Evolutionary conservation across 2,888 invertebrate genomes (phyloP).

Genomic region (Frankliniella intonsa): DNA sequence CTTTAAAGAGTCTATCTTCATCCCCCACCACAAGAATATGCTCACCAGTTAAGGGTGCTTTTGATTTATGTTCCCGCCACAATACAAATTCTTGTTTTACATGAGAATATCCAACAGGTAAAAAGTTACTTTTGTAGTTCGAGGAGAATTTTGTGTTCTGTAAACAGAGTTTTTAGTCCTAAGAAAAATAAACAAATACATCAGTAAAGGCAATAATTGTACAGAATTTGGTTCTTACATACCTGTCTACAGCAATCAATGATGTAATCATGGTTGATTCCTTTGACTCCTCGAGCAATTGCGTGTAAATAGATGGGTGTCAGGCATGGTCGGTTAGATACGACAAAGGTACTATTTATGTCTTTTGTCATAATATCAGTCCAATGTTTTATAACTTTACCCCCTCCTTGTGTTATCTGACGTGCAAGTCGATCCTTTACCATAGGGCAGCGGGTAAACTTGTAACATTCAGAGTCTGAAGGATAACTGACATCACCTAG

Average conservation of each 20-base stretch:
- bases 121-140: background rate
- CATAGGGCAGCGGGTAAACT: background rate
- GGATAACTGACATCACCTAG: background rate
- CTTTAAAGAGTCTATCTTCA: background rate
- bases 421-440: background rate
- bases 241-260: background rate
- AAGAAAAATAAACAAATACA: background rate
- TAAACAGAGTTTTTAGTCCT: background rate
- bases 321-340: background rate
- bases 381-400: background rate
- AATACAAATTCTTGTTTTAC: background rate
- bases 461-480: background rate
- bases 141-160: background rate
- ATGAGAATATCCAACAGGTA: background rate
- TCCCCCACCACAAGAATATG: background rate
- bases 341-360: background rate
- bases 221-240: background rate
- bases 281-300: background rate
- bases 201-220: background rate
- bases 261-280: background rate
- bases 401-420: background rate
- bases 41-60: background rate
- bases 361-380: background rate
- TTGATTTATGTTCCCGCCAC: background rate
- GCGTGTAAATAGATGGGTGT: background rate